Evolutionary conservation across 1,140 invertebrate species (phyloP), one percentile per base, ranked within the genome.

Genomic region (Heliconius himera): DNA sequence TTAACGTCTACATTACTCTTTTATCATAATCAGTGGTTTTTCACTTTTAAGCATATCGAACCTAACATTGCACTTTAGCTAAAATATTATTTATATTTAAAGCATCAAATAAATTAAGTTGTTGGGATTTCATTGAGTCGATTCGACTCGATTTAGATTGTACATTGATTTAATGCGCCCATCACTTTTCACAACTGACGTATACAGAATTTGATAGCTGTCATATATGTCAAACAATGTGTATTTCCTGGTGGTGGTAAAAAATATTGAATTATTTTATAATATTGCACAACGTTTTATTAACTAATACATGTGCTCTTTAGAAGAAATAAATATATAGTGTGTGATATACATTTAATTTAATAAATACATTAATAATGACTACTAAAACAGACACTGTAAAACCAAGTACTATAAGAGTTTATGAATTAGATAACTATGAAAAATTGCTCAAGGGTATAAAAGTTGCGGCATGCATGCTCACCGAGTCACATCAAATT

Each of bases 381-480:
- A 46, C 88, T 70, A 83, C 85, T 8, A 93, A 89, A 89, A 83
- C 84, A 38, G 91, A 93, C 74, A 76, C 36, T 36, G 82, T 89
- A 60, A 91, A 88, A 82, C 84, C 90, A 70, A 90, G 87, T 87
- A 91, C 86, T n/a, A 94, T 94, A 66, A 95, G 95, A 85, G 92
- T 96, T 80, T 95, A 95, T 82, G 95, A 96, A 80, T 85, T 93
- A 76, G 93, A 96, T 78, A 92, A 95, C 51, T 96, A 95, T 83
- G 89, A 94, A 77, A 92, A 91, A 81, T 89, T 96, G 11, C 90
- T 95, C 1, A 95, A 92, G 79, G 96, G 96, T 16, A 93, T 96
- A 41, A 95, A 95, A 91, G 95, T 96, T 49, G 95, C 96, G 71
- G 94, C 95, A 78, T 96, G 95, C 76, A 96, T 96, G 96, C 90